Base-by-base conservation (phyloP, 1,140 invertebrate genomes). In the Drosophila murphyi region DNA sequence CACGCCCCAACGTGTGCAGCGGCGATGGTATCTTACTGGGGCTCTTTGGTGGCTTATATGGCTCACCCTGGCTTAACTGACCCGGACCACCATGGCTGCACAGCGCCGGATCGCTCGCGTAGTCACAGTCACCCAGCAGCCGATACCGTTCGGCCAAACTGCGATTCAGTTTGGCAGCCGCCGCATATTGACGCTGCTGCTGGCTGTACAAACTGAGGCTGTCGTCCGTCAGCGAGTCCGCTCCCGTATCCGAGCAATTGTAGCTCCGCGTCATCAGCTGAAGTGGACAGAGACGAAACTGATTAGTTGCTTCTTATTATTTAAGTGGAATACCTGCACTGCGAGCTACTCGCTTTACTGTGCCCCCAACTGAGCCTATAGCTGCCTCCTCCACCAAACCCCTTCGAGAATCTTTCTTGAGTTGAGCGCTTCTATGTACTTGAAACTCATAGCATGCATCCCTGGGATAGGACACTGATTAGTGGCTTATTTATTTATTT, bases 11-110 rank as follows among this genome's bases (percentile, higher is more conserved):
- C 32, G 93, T 92, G 81, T 95, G 94, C 72, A 94, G 92, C 37
- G 94, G 94, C 29, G 94, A 95, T n/a, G 94, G 94, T 61, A 95
- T 95, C 82, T 95, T 95, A 4, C 94, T 92, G 45, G 94, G 94
- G 76, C 94, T 95, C 90, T 95, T 92, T 8, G 95, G 95, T n/a
- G 95, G 94, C 68, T 89, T 91, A 35, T 62, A 94, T 80, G 72
- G 78, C 7, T 74, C 74, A 8, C 62, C 72, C 34, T 20, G 20
- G 20, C 20, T 20, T 20, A 20, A 20, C 20, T 52, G 67, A 3
- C 68, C 41, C 29, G 41, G 60, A 29, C 65, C 76, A 4, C 60
- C 68, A 47, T 85, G 90, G 91, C 68, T 82, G 64, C 79, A 82
- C 86, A 89, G 35, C 59, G 90, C 85, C 41, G 91, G 91, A 88